Base-by-base conservation (phyloP, 2,888 invertebrate species). In the Drosophila nr. fundita region DNA sequence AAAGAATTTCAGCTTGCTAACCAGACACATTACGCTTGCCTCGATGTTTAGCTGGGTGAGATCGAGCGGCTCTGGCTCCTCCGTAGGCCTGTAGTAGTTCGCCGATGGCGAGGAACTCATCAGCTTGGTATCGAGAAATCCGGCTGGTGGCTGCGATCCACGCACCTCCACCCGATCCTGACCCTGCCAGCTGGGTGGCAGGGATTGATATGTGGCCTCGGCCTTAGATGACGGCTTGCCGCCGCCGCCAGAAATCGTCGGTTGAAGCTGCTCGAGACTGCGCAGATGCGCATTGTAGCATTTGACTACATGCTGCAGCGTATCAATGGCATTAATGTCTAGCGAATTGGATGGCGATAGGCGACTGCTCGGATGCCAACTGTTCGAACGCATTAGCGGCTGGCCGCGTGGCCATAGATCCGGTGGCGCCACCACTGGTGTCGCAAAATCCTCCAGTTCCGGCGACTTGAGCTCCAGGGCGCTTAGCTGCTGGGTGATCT, bases 31-130 rank as follows among this genome's bases (percentile, higher is more conserved):
- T 8, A 97, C 96, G 88, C 97, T 96, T 0, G 97, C 97, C 93
- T 97, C 97, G 61, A 97, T 96, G 91, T 98, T 98, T 45, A 97
- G 92, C 85, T 97, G 96, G 0, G 97, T 97, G 70, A 98, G 94
- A 92, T 97, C 97, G 95, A 97, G 96, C 0, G 97, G 97, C 90
- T 97, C 97, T 0, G 96, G 96, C 88, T 97, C 97, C 87, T 96
- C 96, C 0, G 96, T 96, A 0, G 96, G 96, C 73, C 96, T 95
- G 91, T 96, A 96, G 91, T 96, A 96, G 92, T 96, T 96, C 2
- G 96, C 96, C 21, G 96, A 96, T 15, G 93, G 93, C 24, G 92
- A 93, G 7, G 92, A 91, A 58, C 91, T 92, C 93, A 93, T 93
- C 65, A 91, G 84, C 78, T 92, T 94, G n/a, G 94, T 94, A 83